Evolutionary conservation across 2,113 vertebrate genomes (phyloP).

Genomic region (Pristiophorus japonicus): DNA sequence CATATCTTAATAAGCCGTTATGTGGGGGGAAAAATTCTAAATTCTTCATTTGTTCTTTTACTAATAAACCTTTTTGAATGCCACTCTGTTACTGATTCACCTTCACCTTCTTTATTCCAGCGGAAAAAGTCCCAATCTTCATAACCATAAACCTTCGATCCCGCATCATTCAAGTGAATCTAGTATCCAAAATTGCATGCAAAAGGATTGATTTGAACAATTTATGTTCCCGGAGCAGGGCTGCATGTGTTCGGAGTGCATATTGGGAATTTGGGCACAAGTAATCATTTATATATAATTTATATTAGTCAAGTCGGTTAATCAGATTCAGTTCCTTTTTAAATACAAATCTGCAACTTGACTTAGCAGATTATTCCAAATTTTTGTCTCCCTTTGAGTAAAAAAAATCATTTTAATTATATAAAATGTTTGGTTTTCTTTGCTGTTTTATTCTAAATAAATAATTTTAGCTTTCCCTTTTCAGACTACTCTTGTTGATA

Average conservation of each 20-base stretch:
- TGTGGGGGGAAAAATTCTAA: neutral
- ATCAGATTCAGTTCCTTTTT: neutral
- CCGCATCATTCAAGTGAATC: neutral
- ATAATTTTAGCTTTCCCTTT: neutral
- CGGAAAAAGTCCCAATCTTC: neutral
- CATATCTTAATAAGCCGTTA: neutral
- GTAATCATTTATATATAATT: neutral
- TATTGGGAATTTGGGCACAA: neutral
- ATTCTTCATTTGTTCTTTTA: neutral
- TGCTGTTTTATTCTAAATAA: neutral
- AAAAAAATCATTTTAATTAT: neutral
- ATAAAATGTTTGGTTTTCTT: neutral
- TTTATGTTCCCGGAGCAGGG: no score
- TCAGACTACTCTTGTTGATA: neutral
- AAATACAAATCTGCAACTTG: neutral
- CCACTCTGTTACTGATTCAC: neutral
- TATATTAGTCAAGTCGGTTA: neutral
- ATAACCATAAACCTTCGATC: neutral
- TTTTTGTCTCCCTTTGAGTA: neutral
- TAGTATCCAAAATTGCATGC: neutral
- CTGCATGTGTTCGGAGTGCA: neutral
- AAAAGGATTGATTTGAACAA: neutral
- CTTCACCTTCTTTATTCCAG: neutral
- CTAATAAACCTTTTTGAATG: neutral
- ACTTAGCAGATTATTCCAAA: neutral